Percentiles rank a stretch among this genome's conserved stretches.
Evolutionary conservation across 2,797 vertebrate species (phyloP).

Genomic region (Chelonia mydas): DNA sequence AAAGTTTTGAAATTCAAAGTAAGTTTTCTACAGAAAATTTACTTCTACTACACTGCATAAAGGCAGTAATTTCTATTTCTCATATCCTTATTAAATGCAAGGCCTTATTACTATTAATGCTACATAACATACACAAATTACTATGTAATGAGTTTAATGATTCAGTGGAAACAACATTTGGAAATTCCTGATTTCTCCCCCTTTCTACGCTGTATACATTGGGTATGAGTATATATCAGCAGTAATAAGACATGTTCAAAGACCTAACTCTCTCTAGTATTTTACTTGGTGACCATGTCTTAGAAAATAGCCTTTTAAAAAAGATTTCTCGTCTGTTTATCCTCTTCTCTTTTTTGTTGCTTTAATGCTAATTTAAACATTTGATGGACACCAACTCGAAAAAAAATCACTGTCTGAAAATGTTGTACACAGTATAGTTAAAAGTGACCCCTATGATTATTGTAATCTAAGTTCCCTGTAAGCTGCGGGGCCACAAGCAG

Average conservation of each 20-base stretch:
- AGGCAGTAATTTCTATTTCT: not conserved
- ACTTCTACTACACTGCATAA: not conserved
- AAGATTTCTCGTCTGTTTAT: not conserved
- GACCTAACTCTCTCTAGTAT: not conserved
- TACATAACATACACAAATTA: not conserved
- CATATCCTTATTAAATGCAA: not conserved
- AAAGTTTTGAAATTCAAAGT: not conserved
- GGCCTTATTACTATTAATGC: not conserved
- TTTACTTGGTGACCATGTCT: fast-evolving
- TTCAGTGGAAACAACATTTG: not conserved
- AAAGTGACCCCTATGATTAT: not conserved
- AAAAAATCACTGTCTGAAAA: not conserved
- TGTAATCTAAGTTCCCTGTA: too few relatives aligned
- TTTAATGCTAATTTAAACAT: not conserved
- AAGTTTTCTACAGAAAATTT: not conserved
- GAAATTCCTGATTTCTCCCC: not conserved
- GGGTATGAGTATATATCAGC: not conserved
- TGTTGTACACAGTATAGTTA: fast-evolving
- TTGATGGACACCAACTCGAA: not conserved
- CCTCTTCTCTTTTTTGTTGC: not conserved
- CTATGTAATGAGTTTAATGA: not conserved
- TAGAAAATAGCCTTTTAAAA: not conserved
- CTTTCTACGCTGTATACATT: not conserved
- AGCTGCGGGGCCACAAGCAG: too few relatives aligned
- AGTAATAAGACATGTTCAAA: slow-evolving; percentile 40